phyloP scores from a whole-genome alignment of 2,113 vertebrate species.

The Protobothrops mucrosquamatus region DNA sequence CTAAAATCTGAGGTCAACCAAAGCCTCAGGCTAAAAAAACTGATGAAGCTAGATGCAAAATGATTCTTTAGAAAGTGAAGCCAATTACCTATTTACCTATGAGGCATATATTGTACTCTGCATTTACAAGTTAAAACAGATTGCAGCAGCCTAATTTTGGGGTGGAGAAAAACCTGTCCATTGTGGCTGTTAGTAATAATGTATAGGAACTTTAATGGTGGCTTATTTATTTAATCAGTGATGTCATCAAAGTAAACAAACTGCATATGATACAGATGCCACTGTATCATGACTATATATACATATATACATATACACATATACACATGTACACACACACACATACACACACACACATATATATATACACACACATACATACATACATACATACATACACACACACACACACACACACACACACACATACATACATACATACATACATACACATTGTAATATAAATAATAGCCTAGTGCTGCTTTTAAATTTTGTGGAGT shows the following conservation, averaged over 20 bases:
- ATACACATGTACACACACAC: too few species aligned
- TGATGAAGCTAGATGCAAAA: not conserved
- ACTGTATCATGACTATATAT: too few species aligned
- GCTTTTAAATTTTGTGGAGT: too few species aligned
- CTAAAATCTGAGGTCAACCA: not conserved
- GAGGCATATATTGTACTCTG: not conserved
- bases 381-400: too few species aligned
- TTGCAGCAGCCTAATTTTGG: not conserved
- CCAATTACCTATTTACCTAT: not conserved
- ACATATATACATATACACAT: too few species aligned
- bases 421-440: too few species aligned
- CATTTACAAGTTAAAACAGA: not conserved
- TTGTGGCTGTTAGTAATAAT: not conserved
- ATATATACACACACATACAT: too few species aligned
- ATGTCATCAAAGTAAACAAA: not conserved
- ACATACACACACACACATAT: too few species aligned
- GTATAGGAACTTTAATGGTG: not conserved
- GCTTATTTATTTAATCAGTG: not conserved
- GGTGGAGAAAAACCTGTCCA: not conserved
- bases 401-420: too few species aligned
- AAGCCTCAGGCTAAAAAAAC: not conserved
- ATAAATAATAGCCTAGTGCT: too few species aligned
- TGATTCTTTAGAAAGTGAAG: not conserved
- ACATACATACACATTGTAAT: too few species aligned
- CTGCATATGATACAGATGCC: not conserved